Conservation (phyloP, 2,113 vertebrate genomes). For the Lonchura striata region DNA sequence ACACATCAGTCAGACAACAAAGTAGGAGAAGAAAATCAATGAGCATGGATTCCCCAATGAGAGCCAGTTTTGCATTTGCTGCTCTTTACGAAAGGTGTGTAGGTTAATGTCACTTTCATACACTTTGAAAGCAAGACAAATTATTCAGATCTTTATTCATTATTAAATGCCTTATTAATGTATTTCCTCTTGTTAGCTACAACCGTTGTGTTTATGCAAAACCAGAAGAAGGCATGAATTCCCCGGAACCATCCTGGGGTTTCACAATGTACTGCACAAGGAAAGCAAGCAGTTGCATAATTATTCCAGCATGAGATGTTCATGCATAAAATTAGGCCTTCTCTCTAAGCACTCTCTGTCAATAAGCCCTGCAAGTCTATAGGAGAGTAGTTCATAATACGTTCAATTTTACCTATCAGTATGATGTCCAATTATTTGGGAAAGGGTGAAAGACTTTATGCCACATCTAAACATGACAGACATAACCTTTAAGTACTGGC, state of each 20-base stretch:
- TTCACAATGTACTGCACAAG: slow-evolving; percentile 24
- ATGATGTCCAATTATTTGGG: slow-evolving; percentile 75
- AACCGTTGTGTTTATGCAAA: slow-evolving; percentile 28
- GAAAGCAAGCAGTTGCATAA: slow-evolving; percentile 63
- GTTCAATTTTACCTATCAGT: slow-evolving; percentile 73
- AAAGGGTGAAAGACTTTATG: slow-evolving; percentile 74
- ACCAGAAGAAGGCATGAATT: slow-evolving; percentile 29
- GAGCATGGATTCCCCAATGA: background rate
- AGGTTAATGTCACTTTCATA: background rate
- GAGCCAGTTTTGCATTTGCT: background rate
- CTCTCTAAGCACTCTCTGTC: slow-evolving; percentile 67
- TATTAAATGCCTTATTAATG: background rate
- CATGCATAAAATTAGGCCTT: slow-evolving; percentile 68
- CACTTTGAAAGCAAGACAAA: background rate
- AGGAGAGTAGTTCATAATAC: slow-evolving; percentile 46
- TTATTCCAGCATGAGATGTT: slow-evolving; percentile 65
- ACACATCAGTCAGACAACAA: background rate
- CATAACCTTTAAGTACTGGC: slow-evolving; percentile 76
- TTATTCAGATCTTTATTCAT: background rate
- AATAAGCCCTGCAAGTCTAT: slow-evolving; percentile 48
- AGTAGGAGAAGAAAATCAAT: background rate
- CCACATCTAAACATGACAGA: slow-evolving; percentile 68
- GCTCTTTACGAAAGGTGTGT: background rate
- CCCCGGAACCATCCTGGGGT: background rate
- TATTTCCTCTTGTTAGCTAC: slow-evolving; percentile 13